phyloP scores from a whole-genome alignment of 2,888 invertebrate species.

The Escarpia spicata region DNA sequence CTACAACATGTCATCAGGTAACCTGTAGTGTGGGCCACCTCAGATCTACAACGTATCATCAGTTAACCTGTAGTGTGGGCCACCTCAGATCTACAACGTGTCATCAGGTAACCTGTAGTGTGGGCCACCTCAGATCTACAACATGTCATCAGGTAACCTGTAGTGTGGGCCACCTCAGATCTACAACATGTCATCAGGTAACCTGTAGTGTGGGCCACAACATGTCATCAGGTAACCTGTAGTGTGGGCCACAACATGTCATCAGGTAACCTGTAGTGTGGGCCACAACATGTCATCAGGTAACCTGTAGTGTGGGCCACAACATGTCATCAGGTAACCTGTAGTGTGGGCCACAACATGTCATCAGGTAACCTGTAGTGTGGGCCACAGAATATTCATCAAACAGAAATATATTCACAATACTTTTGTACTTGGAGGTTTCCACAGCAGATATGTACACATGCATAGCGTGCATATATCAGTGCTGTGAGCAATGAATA shows the following conservation, averaged over 20 bases:
- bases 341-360: constrained; percentile 20
- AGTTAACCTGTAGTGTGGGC: constrained; percentile 33
- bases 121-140: constrained; percentile 61
- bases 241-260: constrained; percentile 22
- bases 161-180: constrained; percentile 57
- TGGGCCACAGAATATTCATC: constrained; percentile 20
- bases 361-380: not conserved
- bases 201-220: constrained; percentile 25
- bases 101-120: not conserved
- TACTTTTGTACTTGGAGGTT: not conserved
- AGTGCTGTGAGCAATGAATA: not conserved
- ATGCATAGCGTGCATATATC: not conserved
- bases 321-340: not conserved
- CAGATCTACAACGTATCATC: constrained; percentile 52
- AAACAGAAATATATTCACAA: not conserved
- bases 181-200: constrained; percentile 43
- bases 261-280: not conserved
- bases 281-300: constrained; percentile 22
- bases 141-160: not conserved
- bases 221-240: not conserved
- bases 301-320: constrained; percentile 23
- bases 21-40: constrained; percentile 49
- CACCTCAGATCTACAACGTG: constrained; percentile 60
- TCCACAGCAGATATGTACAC: not conserved
- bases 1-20: constrained; percentile 43